These are phyloP conservation scores for Camponotus floridanus DNA, from an alignment of 1,140 invertebrate species.

Conservation along the genomic window DNA sequence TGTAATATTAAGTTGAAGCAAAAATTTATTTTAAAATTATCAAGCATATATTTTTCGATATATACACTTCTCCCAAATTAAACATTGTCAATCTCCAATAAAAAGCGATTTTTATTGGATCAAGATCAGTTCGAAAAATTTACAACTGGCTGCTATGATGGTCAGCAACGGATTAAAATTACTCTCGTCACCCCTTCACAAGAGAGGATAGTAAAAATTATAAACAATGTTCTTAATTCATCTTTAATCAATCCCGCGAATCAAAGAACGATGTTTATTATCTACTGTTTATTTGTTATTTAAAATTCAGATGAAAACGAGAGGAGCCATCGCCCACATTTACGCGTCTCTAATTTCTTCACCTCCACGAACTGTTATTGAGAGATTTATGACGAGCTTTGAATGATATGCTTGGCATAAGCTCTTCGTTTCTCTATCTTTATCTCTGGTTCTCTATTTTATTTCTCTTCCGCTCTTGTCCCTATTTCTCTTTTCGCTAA, in stretches of 20 bases:
- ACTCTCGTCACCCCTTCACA: not conserved
- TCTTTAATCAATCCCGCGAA: constrained; percentile 47
- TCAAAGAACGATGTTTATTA: not conserved
- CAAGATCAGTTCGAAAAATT: not conserved
- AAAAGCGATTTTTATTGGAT: not conserved
- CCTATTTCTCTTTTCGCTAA: too few species aligned
- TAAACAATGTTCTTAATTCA: constrained; percentile 63
- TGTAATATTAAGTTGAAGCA: not conserved
- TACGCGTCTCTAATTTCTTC: constrained; percentile 45
- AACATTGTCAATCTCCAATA: constrained; percentile 7
- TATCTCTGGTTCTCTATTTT: too few species aligned
- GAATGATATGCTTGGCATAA: constrained; percentile 52
- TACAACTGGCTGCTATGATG: not conserved
- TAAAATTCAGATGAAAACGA: constrained; percentile 38
- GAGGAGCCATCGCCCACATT: constrained; percentile 18
- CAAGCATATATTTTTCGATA: not conserved
- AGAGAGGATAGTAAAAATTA: constrained; percentile 19
- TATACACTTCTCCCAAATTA: not conserved
- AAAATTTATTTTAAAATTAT: constrained; percentile 12
- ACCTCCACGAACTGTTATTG: constrained; percentile 22
- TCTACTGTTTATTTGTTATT: constrained; percentile 58
- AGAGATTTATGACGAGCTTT: constrained; percentile 55
- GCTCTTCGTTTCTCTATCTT: constrained; percentile 10
- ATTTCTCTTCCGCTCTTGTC: not conserved
- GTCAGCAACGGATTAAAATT: constrained; percentile 51